Conservation (phyloP, 2,888 invertebrate species). For the Epirrhoe alternata region DNA sequence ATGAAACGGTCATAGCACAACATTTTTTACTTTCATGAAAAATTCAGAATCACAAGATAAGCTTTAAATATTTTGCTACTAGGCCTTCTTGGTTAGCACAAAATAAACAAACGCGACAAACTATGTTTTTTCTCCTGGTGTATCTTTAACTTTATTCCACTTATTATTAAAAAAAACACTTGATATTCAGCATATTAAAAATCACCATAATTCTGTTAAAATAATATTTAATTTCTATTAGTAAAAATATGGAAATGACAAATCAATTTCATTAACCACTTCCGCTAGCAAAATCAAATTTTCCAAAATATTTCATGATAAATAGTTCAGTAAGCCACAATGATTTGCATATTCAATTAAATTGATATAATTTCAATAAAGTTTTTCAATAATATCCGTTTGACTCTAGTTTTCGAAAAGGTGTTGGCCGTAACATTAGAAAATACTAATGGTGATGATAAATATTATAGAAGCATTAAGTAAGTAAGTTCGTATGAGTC, state of each 20-base stretch:
- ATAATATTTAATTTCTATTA: not conserved
- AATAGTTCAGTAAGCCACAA: conserved; percentile 6
- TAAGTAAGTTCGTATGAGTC: too few species aligned
- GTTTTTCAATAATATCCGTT: conserved; percentile 9
- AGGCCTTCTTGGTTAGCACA: too few species aligned
- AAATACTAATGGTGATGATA: too few species aligned
- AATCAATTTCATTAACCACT: not conserved
- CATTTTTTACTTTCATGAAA: conserved; percentile 9
- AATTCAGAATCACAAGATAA: not conserved
- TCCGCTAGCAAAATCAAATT: conserved; percentile 1
- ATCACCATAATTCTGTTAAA: not conserved
- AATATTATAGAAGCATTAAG: too few species aligned
- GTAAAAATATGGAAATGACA: not conserved
- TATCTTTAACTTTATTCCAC: too few species aligned
- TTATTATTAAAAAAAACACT: too few species aligned
- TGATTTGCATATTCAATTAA: conserved; percentile 18
- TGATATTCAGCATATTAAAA: too few species aligned
- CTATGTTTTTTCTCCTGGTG: too few species aligned
- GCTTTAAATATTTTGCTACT: too few species aligned
- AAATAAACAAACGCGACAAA: too few species aligned
- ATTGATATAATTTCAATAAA: conserved; percentile 23
- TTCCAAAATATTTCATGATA: conserved; percentile 12
- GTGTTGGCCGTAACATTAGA: not conserved
- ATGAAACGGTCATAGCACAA: conserved; percentile 57
- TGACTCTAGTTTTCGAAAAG: not conserved